Evolutionary conservation across 2,113 vertebrate genomes (phyloP).

Genomic region (Elephas maximus): DNA sequence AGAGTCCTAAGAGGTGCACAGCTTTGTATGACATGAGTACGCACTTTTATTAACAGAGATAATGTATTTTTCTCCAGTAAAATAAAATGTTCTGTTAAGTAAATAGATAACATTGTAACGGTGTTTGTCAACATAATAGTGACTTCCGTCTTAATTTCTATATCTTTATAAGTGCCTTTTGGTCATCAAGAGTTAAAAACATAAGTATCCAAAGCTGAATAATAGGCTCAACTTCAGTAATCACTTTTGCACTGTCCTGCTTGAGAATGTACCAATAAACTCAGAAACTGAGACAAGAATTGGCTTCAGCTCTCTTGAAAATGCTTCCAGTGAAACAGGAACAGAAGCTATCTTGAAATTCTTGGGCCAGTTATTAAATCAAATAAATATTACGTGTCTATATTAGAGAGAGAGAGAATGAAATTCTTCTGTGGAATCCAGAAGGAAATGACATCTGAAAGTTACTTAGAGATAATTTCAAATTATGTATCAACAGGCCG

Average conservation of each 20-base stretch:
- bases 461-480: background rate
- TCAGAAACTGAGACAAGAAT: background rate
- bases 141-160: background rate
- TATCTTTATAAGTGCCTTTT: background rate
- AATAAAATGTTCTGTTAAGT: background rate
- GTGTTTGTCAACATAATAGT: background rate
- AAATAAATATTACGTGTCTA: background rate
- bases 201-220: background rate
- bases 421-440: background rate
- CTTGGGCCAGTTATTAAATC: background rate
- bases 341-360: background rate
- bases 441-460: constrained; percentile 36
- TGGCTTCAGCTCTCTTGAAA: background rate
- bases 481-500: background rate
- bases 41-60: background rate
- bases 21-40: background rate
- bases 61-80: background rate
- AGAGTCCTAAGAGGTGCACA: background rate
- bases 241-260: background rate
- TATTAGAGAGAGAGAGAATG: background rate
- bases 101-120: background rate
- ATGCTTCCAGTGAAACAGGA: background rate
- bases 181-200: background rate
- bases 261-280: background rate
- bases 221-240: background rate